Evolutionary conservation across 2,888 invertebrate genomes (phyloP).

Genomic region (Neoitamus cyanurus): DNA sequence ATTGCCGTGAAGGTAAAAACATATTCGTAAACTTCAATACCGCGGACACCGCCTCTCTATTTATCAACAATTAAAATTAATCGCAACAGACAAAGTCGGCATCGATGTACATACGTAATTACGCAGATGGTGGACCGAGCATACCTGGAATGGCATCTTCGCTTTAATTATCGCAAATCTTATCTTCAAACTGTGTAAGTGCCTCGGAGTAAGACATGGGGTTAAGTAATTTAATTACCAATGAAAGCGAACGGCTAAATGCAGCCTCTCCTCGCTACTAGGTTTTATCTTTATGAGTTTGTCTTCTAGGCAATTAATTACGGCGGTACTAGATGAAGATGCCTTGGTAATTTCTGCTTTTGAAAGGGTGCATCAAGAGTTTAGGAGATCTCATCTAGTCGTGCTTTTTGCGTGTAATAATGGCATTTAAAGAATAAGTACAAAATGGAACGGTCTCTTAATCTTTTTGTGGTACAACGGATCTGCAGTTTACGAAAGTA

Average conservation of each 20-base stretch:
- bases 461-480: not conserved
- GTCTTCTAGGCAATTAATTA: slow-evolving; percentile 9
- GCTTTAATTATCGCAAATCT: slow-evolving; percentile 26
- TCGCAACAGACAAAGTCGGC: not conserved
- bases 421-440: not conserved
- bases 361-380: not conserved
- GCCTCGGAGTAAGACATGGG: not conserved
- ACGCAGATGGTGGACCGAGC: not conserved
- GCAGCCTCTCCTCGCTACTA: not conserved
- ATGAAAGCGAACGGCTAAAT: not conserved
- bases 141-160: not conserved
- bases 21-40: too few species aligned
- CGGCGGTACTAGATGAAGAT: not conserved
- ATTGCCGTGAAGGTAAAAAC: too few species aligned
- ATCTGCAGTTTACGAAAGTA: not conserved
- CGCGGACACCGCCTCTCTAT: not conserved
- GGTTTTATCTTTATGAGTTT: slow-evolving; percentile 16
- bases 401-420: not conserved
- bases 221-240: slow-evolving; percentile 24
- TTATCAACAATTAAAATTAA: not conserved
- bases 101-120: not conserved
- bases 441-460: not conserved
- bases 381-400: not conserved
- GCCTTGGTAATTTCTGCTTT: not conserved
- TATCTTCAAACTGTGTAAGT: slow-evolving; percentile 18